phyloP scores from a whole-genome alignment of 2,113 vertebrate species.

The Megalops atlanticus region DNA sequence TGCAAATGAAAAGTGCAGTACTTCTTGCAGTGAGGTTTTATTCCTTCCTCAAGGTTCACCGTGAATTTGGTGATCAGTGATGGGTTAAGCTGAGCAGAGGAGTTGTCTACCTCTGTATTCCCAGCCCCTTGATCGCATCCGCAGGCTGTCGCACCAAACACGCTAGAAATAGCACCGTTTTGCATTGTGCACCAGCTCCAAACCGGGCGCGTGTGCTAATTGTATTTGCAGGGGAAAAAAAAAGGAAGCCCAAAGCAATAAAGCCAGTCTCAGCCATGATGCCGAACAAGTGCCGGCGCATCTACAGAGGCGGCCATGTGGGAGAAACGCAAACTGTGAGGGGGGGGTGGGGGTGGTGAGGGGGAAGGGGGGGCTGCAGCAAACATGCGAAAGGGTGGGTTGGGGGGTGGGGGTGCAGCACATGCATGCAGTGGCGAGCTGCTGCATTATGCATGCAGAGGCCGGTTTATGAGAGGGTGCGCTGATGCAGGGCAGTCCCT shows the following conservation, averaged over 20 bases:
- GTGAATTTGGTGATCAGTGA: not conserved
- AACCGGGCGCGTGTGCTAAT: not conserved
- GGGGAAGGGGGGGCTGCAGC: not conserved
- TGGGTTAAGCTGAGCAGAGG: not conserved
- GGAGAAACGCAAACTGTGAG: not conserved
- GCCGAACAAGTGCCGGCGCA: not conserved
- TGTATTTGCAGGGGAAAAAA: not conserved
- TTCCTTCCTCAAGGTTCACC: not conserved
- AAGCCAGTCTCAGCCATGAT: not conserved
- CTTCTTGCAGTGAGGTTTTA: not conserved
- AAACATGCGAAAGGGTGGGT: not conserved
- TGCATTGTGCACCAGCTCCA: not conserved
- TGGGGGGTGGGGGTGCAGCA: too few species aligned
- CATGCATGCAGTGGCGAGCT: not conserved
- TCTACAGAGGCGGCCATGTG: not conserved
- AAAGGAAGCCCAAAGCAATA: not conserved
- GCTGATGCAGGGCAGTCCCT: not conserved
- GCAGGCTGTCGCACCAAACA: not conserved
- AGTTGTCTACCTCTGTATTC: not conserved
- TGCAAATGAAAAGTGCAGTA: not conserved
- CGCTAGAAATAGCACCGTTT: not conserved
- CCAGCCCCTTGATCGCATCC: not conserved
- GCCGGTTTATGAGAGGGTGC: not conserved
- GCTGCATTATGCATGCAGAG: constrained; percentile 10
- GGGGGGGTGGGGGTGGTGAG: not conserved